Evolutionary conservation across 2,797 vertebrate genomes (phyloP).

Genomic region (Chaunax sp.): DNA sequence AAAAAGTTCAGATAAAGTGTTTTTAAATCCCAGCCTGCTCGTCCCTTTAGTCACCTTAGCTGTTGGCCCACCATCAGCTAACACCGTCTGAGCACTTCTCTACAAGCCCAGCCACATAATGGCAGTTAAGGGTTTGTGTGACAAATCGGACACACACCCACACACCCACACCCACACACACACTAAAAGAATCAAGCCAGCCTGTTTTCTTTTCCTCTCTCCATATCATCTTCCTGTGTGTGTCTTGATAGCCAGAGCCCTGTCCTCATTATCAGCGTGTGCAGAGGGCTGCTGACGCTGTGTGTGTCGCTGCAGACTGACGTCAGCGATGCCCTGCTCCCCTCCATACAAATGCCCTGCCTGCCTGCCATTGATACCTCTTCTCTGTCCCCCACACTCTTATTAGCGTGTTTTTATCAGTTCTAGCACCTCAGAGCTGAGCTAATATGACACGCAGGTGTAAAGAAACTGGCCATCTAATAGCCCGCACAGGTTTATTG

Average conservation of each 20-base stretch:
- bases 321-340: conserved; percentile 74
- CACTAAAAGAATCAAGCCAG: conserved; percentile 23
- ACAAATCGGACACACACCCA: conserved; percentile 5
- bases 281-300: conserved; percentile 66
- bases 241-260: conserved; percentile 58
- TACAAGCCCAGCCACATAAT: conserved; percentile 26
- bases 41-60: conserved; percentile 33
- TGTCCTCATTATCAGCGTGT: conserved; percentile 69
- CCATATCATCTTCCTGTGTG: conserved; percentile 44
- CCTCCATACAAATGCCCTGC: conserved; percentile 71
- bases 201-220: conserved; percentile 29
- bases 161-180: conserved; percentile 11
- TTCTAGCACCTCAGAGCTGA: conserved; percentile 72
- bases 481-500: conserved; percentile 66
- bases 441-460: conserved; percentile 81
- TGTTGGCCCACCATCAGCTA: conserved; percentile 18
- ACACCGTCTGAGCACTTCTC: conserved; percentile 36
- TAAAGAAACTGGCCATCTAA: conserved; percentile 65
- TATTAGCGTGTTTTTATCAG: conserved; percentile 80
- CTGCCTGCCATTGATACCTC: conserved; percentile 68
- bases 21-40: conserved; percentile 42
- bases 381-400: conserved; percentile 37
- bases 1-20: conserved; percentile 58
- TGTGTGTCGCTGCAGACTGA: conserved; percentile 70
- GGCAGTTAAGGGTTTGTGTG: conserved; percentile 34